Conservation (phyloP, 2,888 invertebrate species). For the Cephus runcator region DNA sequence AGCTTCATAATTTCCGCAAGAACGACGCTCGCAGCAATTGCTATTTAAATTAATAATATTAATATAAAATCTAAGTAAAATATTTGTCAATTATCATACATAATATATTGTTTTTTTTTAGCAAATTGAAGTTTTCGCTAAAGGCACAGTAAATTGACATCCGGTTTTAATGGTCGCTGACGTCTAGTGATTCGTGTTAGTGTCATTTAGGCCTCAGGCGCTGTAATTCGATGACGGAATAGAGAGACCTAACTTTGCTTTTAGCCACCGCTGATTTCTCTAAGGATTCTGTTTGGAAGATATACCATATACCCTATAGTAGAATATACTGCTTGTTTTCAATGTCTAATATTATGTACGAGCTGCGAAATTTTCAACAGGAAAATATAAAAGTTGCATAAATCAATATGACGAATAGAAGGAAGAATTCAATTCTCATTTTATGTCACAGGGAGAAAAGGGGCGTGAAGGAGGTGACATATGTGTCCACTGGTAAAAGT, state of each 20-base stretch:
- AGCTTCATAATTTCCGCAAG: not conserved
- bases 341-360: no score
- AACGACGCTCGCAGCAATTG: not conserved
- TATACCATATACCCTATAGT: not conserved
- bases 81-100: not conserved
- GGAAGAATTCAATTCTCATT: not conserved
- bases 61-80: not conserved
- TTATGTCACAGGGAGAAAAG: not conserved
- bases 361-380: no score
- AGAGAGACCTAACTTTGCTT: not conserved
- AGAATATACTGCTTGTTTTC: not conserved
- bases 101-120: not conserved
- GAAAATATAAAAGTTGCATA: not conserved
- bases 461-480: no score
- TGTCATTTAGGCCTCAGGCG: not conserved
- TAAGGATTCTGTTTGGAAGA: not conserved
- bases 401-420: not conserved
- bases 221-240: not conserved
- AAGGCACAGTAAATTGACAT: not conserved
- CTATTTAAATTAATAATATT: not conserved
- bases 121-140: not conserved
- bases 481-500: not conserved
- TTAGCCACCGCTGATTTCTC: not conserved
- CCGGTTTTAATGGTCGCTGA: not conserved
- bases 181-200: not conserved